Percentiles rank a stretch among this genome's conserved stretches.
These are phyloP conservation scores for Amphilophus citrinellus DNA, from an alignment of 2,113 vertebrate species.

Conservation along the genomic window DNA sequence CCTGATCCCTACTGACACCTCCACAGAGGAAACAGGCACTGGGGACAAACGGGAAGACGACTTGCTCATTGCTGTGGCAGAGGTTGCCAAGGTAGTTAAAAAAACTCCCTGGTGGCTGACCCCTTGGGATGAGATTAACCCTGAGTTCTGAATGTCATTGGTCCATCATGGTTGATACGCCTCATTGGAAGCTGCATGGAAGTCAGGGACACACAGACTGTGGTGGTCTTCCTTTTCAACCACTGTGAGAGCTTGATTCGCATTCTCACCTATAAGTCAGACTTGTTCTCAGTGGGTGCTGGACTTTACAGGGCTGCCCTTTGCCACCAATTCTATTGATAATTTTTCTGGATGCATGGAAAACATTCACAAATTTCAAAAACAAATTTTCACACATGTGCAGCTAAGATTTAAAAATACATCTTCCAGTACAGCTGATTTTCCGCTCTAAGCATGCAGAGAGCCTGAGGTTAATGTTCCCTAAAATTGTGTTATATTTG, in stretches of 20 bases:
- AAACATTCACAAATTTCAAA: background rate
- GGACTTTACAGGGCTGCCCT: background rate
- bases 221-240: background rate
- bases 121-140: background rate
- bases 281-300: background rate
- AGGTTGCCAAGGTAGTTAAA: background rate
- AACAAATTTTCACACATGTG: background rate
- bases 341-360: background rate
- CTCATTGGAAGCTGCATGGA: background rate
- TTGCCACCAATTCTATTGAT: background rate
- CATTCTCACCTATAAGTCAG: background rate
- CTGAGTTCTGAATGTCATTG: background rate
- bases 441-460: background rate
- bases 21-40: background rate
- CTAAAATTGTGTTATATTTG: constrained; percentile 24
- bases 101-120: background rate
- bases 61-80: background rate
- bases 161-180: background rate
- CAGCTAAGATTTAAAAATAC: background rate
- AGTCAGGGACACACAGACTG: background rate
- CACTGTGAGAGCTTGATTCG: background rate
- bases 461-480: constrained; percentile 1
- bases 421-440: background rate
- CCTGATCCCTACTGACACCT: background rate
- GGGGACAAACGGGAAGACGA: background rate